Evolutionary conservation across 2,888 invertebrate genomes (phyloP), one percentile per base, ranked within the genome.

Genomic region (Aproaerema taeniolella): DNA sequence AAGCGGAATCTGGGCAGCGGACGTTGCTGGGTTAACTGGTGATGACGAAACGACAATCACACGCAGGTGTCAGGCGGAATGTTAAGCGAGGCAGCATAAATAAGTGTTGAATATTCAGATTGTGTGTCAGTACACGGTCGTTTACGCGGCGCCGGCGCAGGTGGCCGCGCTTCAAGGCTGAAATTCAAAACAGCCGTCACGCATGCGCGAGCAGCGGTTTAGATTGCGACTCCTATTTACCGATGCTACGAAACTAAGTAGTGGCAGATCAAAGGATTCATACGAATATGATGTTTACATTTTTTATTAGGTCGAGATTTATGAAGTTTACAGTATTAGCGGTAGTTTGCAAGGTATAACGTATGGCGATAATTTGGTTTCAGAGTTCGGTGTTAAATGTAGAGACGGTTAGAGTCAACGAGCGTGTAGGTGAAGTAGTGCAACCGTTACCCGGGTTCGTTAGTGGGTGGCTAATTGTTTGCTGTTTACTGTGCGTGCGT

Each of bases 81-180:
- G 72, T 68, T 74, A 77, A 83, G 72, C 69, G 79, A 74, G 67
- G 55, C 64, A 70, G 67, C 64, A 73, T 77, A 80, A 76, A 79
- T 78, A 78, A 71, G 72, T 71, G 79, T 82, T 85, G 82, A 85
- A 85, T 86, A 86, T 86, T 85, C 82, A 85, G 81, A 83, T 82
- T 78, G 75, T 77, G 62, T 80, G 79, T 76, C 79, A 72, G 79
- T 81, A 82, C 82, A 81, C 63, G 81, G 80, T 73, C 86, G 82
- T 88, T 88, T 88, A 86, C 80, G 83, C 88, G 87, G 88, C 89
- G 87, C 83, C 88, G 87, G 88, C 89, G 88, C 87, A 89, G 88
- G 88, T 89, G 88, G 78, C 79, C 77, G 80, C 80, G 83, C 86
- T 87, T 83, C 86, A 86, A 86, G 85, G 86, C 85, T 86, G 83